A percentile compares a stretch with the other conserved stretches of the same genome.
These are phyloP conservation scores for Progne subis DNA, from an alignment of 2,113 vertebrate species.

Conservation along the genomic window DNA sequence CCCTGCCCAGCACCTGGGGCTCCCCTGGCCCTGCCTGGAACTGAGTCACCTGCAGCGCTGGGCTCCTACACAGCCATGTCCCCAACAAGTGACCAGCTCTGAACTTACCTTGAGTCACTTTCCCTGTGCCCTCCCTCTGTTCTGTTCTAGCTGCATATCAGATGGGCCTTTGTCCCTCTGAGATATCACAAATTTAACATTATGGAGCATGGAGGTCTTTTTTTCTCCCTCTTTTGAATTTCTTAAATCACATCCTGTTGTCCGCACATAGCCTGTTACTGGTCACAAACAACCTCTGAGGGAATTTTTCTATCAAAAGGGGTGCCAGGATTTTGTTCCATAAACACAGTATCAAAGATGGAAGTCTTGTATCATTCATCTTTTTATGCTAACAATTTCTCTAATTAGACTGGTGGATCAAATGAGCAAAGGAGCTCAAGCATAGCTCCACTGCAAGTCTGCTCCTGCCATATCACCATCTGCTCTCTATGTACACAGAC, in stretches of 20 bases:
- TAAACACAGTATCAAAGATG: neutral
- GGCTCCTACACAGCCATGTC: neutral
- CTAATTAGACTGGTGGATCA: slow-evolving; percentile 24
- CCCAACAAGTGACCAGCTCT: neutral
- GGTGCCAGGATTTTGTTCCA: neutral
- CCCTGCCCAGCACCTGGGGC: neutral
- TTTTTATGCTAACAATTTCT: neutral
- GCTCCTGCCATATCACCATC: slow-evolving; percentile 33
- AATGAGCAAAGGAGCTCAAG: slow-evolving; percentile 48
- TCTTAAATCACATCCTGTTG: neutral
- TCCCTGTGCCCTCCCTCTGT: neutral
- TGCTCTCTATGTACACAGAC: slow-evolving; percentile 23
- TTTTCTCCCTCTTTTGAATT: neutral
- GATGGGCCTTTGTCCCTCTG: neutral
- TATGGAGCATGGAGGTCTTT: neutral
- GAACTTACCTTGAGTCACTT: neutral
- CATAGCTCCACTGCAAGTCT: neutral
- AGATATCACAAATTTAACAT: neutral
- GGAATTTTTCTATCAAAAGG: neutral
- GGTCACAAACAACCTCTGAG: neutral
- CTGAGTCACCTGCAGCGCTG: neutral
- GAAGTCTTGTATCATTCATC: neutral
- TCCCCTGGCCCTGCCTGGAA: neutral
- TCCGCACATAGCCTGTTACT: neutral
- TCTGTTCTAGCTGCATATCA: neutral